These are phyloP conservation scores for Temnothorax curvispinosus DNA, from an alignment of 1,140 invertebrate genomes.

Conservation along the genomic window DNA sequence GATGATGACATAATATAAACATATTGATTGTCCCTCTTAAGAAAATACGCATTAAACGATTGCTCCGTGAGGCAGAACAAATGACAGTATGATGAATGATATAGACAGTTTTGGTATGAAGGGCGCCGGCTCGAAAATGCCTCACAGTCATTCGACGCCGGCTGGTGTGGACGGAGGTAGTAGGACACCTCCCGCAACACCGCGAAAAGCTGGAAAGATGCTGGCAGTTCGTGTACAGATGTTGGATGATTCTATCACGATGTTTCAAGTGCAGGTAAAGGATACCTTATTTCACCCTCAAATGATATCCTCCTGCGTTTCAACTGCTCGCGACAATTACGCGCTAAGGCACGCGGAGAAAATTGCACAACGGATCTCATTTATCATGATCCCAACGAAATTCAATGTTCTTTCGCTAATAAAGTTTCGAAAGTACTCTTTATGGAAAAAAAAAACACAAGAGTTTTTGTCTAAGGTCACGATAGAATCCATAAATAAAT, in stretches of 20 bases:
- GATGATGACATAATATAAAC: slow-evolving; percentile 81
- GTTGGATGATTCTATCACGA: slow-evolving; percentile 94
- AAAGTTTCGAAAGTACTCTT: not conserved
- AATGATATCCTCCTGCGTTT: not conserved
- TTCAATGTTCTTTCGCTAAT: not conserved
- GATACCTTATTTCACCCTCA: not conserved
- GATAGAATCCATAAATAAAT: not conserved
- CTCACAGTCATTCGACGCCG: slow-evolving; percentile 93
- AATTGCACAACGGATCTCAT: not conserved
- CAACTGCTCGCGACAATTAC: not conserved
- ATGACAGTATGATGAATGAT: slow-evolving; percentile 83
- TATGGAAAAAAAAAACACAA: not conserved
- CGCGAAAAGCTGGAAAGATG: slow-evolving; percentile 94
- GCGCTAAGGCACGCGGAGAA: not conserved
- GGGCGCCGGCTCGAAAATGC: slow-evolving; percentile 87
- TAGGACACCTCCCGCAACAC: slow-evolving; percentile 90
- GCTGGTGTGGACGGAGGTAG: slow-evolving; percentile 91
- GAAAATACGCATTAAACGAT: slow-evolving; percentile 44
- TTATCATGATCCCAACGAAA: not conserved
- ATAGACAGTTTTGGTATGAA: slow-evolving; percentile 83
- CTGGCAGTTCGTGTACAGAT: slow-evolving; percentile 94
- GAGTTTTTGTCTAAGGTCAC: not conserved
- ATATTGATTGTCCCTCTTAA: slow-evolving; percentile 60
- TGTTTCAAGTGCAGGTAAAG: slow-evolving; percentile 95
- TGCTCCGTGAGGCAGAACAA: slow-evolving; percentile 61